A percentile compares a stretch with the other conserved stretches of the same genome.
Evolutionary conservation across 2,888 invertebrate genomes (phyloP).

Genomic region (Hemaris fuciformis): DNA sequence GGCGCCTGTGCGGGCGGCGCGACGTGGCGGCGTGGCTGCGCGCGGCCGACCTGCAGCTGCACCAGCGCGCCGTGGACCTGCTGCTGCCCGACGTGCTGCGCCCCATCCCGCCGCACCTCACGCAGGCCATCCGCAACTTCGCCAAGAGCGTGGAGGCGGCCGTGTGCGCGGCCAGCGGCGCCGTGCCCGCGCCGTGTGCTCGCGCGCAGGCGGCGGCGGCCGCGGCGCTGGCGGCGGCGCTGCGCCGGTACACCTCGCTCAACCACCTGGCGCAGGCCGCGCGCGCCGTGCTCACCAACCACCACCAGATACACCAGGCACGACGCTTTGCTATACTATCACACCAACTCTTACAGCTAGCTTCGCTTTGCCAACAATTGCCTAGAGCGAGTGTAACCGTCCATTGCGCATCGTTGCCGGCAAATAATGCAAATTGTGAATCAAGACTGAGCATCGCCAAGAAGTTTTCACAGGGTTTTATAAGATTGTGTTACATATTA

Average conservation of each 20-base stretch:
- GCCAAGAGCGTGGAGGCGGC: slow-evolving; percentile 88
- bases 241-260: slow-evolving; percentile 97
- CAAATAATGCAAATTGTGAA: too few relatives aligned
- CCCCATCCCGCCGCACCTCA: slow-evolving; percentile 96
- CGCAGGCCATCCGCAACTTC: slow-evolving; percentile 86
- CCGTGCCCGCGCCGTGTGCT: slow-evolving; percentile 90
- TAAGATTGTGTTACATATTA: too few relatives aligned
- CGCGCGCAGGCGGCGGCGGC: slow-evolving; percentile 91
- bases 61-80: slow-evolving; percentile 97
- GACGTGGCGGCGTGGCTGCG: slow-evolving; percentile 90
- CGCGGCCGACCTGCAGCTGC: slow-evolving; percentile 94
- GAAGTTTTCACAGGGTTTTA: too few relatives aligned
- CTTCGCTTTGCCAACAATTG: neutral
- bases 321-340: slow-evolving; percentile 92
- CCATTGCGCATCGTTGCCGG: neutral
- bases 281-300: slow-evolving; percentile 96
- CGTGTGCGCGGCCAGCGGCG: slow-evolving; percentile 91
- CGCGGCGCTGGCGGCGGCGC: slow-evolving; percentile 96
- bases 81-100: slow-evolving; percentile 97
- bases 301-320: slow-evolving; percentile 94
- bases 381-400: neutral
- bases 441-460: neutral
- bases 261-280: slow-evolving; percentile 98
- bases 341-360: slow-evolving; percentile 76
- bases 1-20: slow-evolving; percentile 83